Conservation (phyloP, 2,113 vertebrate species). For the Platysteira castanea region DNA sequence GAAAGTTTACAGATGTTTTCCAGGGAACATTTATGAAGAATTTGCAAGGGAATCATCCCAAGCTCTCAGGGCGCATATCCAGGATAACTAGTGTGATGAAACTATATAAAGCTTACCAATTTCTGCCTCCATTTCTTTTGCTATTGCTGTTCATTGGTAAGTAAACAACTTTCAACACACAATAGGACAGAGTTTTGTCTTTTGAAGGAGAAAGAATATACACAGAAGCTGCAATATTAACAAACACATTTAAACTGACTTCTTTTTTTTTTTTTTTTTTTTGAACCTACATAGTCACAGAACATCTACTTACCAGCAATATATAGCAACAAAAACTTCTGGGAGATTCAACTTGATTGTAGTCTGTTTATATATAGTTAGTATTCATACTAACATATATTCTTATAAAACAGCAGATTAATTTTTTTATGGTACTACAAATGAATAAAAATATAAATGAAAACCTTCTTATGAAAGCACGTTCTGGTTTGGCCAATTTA, state of each 20-base stretch:
- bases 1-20: background rate
- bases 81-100: background rate
- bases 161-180: background rate
- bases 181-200: background rate
- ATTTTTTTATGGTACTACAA: background rate
- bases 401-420: background rate
- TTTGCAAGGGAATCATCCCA: background rate
- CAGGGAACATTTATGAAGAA: background rate
- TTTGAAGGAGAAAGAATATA: background rate
- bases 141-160: background rate
- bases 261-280: too few relatives aligned
- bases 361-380: background rate
- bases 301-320: background rate
- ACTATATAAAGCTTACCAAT: background rate
- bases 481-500: background rate
- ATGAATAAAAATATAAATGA: background rate
- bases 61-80: background rate
- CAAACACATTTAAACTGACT: background rate
- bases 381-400: background rate
- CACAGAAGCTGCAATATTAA: background rate
- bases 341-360: background rate
- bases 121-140: background rate
- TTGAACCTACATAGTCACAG: background rate
- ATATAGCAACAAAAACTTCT: background rate
- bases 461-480: background rate